Evolutionary conservation across 2,888 invertebrate species (phyloP).

Genomic region (Morpho achilles): DNA sequence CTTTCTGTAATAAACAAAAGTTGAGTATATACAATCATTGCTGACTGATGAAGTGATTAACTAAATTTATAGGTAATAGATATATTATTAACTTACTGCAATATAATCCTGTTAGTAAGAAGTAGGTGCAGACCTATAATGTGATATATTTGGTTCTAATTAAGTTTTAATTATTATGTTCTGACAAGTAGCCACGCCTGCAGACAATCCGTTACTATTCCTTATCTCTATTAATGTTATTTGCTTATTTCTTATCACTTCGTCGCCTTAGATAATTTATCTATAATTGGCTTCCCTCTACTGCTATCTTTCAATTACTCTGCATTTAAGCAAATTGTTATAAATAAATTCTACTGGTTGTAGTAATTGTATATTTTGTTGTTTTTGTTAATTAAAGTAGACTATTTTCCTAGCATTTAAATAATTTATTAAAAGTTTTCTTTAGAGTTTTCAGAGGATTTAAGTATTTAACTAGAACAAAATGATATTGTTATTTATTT

Average conservation of each 20-base stretch:
- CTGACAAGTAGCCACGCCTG: constrained; percentile 3
- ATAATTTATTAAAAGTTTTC: not conserved
- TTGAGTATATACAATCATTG: constrained; percentile 1
- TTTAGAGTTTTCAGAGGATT: not conserved
- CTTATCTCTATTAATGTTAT: constrained; percentile 35
- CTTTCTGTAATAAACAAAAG: not conserved
- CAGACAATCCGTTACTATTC: constrained; percentile 35
- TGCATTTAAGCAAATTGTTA: constrained; percentile 37
- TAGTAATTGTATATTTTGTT: constrained; percentile 26
- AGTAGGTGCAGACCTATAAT: constrained; percentile 14
- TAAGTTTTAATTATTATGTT: constrained; percentile 10
- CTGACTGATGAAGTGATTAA: not conserved
- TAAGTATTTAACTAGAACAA: not conserved
- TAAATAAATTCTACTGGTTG: constrained; percentile 13
- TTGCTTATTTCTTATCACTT: constrained; percentile 33
- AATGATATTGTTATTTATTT: constrained; percentile 19
- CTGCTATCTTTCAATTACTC: constrained; percentile 33
- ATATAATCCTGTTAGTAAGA: constrained; percentile 6
- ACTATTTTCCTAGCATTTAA: constrained; percentile 1
- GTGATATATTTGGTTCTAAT: constrained; percentile 19
- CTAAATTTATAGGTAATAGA: constrained; percentile 1
- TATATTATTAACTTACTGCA: constrained; percentile 14
- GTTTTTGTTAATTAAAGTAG: constrained; percentile 3
- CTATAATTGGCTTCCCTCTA: constrained; percentile 28
- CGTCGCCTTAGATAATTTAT: constrained; percentile 33